These are phyloP conservation scores for Prochilodus magdalenae DNA, from an alignment of 2,113 vertebrate genomes.

Conservation along the genomic window DNA sequence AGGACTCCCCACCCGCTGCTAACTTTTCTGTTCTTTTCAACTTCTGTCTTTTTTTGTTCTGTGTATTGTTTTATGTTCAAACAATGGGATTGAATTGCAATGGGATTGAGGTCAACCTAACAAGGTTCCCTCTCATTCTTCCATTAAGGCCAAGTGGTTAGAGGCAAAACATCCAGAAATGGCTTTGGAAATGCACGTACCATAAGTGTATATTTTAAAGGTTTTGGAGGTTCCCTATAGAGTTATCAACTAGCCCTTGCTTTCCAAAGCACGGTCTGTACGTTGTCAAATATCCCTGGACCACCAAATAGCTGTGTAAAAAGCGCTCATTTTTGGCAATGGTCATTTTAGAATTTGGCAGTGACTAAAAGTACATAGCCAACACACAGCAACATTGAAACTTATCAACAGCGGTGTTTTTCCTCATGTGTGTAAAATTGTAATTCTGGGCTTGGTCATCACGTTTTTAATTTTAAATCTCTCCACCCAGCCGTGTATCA, in stretches of 20 bases:
- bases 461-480: conserved; percentile 74
- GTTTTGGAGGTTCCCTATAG: conserved; percentile 51
- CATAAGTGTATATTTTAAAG: conserved; percentile 39
- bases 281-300: conserved; percentile 41
- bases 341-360: conserved; percentile 50
- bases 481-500: conserved; percentile 73
- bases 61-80: conserved; percentile 59
- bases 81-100: conserved; percentile 62
- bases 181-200: conserved; percentile 52
- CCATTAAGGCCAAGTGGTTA: conserved; percentile 58
- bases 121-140: conserved; percentile 61
- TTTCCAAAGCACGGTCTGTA: conserved; percentile 52
- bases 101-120: conserved; percentile 65
- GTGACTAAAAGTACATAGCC: conserved; percentile 54
- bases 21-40: conserved; percentile 65
- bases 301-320: conserved; percentile 20
- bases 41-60: conserved; percentile 61
- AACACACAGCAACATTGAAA: conserved; percentile 50
- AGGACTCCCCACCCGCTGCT: conserved; percentile 77
- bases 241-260: conserved; percentile 42
- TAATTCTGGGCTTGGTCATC: conserved; percentile 73
- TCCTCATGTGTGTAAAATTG: conserved; percentile 71
- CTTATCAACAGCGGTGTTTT: conserved; percentile 60
- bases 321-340: conserved; percentile 19
- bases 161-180: conserved; percentile 45